Evolutionary conservation across 2,888 invertebrate genomes (phyloP), one percentile per base, ranked within the genome.

Genomic region (Trissonchulus latispiculum): DNA sequence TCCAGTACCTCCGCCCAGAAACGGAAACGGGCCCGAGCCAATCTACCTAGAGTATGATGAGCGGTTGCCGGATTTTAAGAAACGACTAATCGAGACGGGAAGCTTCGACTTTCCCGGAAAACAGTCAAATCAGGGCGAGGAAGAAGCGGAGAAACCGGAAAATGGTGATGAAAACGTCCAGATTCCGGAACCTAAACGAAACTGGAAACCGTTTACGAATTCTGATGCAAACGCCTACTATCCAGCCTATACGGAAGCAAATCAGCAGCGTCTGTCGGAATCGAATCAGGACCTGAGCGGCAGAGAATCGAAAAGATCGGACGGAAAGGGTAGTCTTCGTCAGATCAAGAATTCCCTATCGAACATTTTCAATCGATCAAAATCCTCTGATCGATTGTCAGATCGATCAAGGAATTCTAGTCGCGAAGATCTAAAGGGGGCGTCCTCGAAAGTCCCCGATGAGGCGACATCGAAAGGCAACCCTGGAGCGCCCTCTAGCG

Each of bases 21-120:
- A 2, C 31, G 71, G 61, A 2, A n/a, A 3, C 3, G 2, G 59
- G n/a, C 1, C 69, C 23, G 75, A 75, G 36, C 75, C 75, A 3
- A 74, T 75, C 35, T 75, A 75, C 36, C 36, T 74, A 1, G 75
- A 74, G 31, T 75, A 74, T 73, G 75, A 74, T 35, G 73, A 70
- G 18, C 59, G 36, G 36, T 36, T 75, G 73, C 75, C 75, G 3
- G 75, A 75, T 18, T 75, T 75, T 36, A 75, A 75, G 61, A 75
- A 75, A 36, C 73, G 75, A 28, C 70, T 75, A 28, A 75, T 75
- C 37, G 75, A 75, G 36, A 75, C 75, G 23, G 75, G 75, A 1
- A 62, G 48, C 29, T 75, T 75, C 48, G 73, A 75, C 36, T 35
- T 75, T 70, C 37, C 72, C 1, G 74, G 72, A 28, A 72, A 68